Conservation (phyloP, 2,113 vertebrate species). For the Thalassarche chlororhynchos region DNA sequence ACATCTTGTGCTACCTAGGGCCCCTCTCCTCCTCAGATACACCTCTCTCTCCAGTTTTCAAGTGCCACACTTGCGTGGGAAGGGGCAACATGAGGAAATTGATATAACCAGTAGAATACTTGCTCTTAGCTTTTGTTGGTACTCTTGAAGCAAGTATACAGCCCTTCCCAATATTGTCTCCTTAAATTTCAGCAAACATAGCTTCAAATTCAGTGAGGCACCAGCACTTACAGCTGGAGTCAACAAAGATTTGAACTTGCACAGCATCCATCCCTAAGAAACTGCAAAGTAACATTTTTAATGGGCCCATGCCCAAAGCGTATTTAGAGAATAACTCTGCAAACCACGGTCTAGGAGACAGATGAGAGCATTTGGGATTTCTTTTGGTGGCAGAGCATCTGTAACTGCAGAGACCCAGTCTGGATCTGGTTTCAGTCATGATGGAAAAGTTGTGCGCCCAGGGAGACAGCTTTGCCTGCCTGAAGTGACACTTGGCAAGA, state of each 20-base stretch:
- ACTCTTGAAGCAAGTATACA: background rate
- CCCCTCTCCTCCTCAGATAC: background rate
- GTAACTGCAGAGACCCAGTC: background rate
- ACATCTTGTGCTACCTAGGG: background rate
- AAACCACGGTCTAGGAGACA: background rate
- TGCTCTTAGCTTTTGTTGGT: background rate
- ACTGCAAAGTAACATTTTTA: background rate
- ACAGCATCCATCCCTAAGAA: background rate
- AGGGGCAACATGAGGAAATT: background rate
- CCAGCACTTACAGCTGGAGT: background rate
- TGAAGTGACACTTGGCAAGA: background rate
- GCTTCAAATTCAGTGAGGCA: background rate
- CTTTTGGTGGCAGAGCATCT: background rate
- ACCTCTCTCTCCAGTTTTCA: background rate
- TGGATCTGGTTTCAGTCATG: background rate
- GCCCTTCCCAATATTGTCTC: background rate
- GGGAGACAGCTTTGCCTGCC: background rate
- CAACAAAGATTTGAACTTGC: background rate
- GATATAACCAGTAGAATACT: background rate
- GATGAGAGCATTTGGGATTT: background rate
- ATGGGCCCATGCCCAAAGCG: background rate
- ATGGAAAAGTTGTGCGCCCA: background rate
- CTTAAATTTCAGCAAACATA: background rate
- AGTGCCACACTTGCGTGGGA: background rate
- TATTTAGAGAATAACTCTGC: background rate